phyloP scores from a whole-genome alignment of 2,888 invertebrate species.

The Drosophila meridiana region DNA sequence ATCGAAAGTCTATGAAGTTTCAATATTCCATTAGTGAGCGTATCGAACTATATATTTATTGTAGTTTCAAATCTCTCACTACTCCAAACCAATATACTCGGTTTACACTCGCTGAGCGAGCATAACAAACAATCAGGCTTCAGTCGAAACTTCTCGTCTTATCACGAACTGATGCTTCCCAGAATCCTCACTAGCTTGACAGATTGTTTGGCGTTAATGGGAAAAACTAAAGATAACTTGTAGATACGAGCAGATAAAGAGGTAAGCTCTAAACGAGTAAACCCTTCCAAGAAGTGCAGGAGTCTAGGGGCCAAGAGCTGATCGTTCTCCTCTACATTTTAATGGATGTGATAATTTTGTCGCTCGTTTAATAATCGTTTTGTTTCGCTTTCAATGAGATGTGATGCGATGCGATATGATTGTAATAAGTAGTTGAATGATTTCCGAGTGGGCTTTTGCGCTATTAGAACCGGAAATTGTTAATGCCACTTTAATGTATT shows the following conservation, averaged over 20 bases:
- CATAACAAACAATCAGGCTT: background rate
- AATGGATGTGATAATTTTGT: conserved; percentile 2
- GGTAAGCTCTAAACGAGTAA: background rate
- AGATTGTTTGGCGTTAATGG: background rate
- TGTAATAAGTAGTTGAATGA: conserved; percentile 33
- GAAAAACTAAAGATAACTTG: background rate
- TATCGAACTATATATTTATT: too few relatives aligned
- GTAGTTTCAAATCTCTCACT: background rate
- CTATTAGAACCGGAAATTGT: conserved; percentile 65
- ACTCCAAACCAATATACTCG: background rate
- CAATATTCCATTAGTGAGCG: too few relatives aligned
- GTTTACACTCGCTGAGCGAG: background rate
- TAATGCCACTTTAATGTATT: conserved; percentile 58
- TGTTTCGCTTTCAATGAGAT: conserved; percentile 17
- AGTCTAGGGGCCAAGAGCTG: too few relatives aligned
- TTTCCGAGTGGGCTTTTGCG: conserved; percentile 15
- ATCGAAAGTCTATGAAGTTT: too few relatives aligned
- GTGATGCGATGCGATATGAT: conserved; percentile 23
- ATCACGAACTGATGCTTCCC: background rate
- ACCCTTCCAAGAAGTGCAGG: background rate
- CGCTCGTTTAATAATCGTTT: conserved; percentile 19
- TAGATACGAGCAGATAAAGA: background rate
- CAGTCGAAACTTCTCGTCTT: background rate
- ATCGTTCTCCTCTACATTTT: too few relatives aligned
- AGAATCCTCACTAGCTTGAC: background rate